Evolutionary conservation across 1,140 invertebrate genomes (phyloP).

Genomic region (Drosophila pseudoobscura): DNA sequence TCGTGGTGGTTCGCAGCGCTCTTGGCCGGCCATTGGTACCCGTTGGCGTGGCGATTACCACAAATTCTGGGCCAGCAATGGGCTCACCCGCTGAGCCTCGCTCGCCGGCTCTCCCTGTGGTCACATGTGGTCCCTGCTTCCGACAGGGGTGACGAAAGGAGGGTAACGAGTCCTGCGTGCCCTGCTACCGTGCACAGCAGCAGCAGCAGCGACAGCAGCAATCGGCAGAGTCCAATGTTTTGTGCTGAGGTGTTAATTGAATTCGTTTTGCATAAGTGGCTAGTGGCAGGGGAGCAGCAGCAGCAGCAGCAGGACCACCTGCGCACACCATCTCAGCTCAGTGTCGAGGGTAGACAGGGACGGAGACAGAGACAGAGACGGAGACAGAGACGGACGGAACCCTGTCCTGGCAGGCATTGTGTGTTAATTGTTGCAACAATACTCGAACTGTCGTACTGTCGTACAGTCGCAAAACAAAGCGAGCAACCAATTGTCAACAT

Average conservation of each 20-base stretch:
- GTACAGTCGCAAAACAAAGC: conserved; percentile 64
- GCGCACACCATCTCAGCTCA: conserved; percentile 24
- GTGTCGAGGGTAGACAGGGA: not conserved
- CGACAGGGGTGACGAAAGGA: conserved; percentile 66
- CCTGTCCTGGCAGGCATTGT: conserved; percentile 52
- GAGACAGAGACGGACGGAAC: not conserved
- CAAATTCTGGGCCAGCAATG: conserved; percentile 7
- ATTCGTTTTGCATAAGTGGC: conserved; percentile 83
- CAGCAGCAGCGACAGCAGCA: conserved; percentile 3
- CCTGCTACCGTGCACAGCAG: conserved; percentile 53
- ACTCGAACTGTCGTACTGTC: conserved; percentile 41
- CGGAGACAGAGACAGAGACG: too few relatives aligned
- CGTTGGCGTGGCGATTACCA: conserved; percentile 67
- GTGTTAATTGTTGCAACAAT: conserved; percentile 76
- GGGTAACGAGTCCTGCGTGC: conserved; percentile 56
- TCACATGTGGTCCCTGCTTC: not conserved
- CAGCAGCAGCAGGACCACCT: conserved; percentile 62
- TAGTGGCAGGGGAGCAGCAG: conserved; percentile 14
- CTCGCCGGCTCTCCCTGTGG: conserved; percentile 5
- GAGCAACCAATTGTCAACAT: conserved; percentile 76
- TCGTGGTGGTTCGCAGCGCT: conserved; percentile 23
- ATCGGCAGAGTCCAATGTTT: conserved; percentile 51
- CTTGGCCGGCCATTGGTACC: conserved; percentile 11
- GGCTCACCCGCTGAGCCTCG: conserved; percentile 51
- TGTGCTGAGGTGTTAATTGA: conserved; percentile 81